Evolutionary conservation across 2,888 invertebrate species (phyloP).

Genomic region (Cephalotes varians): DNA sequence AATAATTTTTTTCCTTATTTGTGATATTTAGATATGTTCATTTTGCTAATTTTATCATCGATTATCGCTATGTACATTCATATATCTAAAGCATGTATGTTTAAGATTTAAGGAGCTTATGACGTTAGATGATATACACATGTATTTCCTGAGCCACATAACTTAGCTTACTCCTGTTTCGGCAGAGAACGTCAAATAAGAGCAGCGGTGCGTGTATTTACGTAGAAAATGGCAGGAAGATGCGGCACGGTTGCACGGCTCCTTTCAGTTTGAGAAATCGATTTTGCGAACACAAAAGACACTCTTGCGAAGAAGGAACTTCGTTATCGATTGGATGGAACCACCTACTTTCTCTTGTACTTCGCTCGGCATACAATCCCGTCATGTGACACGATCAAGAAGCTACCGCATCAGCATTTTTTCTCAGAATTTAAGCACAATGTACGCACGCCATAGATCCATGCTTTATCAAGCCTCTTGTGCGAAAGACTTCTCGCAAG

Average conservation of each 20-base stretch:
- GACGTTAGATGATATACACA: background rate
- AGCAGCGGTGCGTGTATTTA: slow-evolving; percentile 28
- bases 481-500: background rate
- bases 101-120: slow-evolving; percentile 9
- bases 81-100: background rate
- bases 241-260: slow-evolving; percentile 23
- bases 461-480: slow-evolving; percentile 17
- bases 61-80: background rate
- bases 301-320: slow-evolving; percentile 53
- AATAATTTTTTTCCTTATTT: too few relatives aligned
- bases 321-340: slow-evolving; percentile 41
- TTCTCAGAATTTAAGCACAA: slow-evolving; percentile 29
- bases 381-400: slow-evolving; percentile 18
- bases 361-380: slow-evolving; percentile 26
- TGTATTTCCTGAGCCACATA: background rate
- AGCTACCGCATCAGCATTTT: slow-evolving; percentile 32
- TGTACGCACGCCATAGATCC: slow-evolving; percentile 8
- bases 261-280: slow-evolving; percentile 50
- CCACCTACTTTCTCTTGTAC: slow-evolving; percentile 33
- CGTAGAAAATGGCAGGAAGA: slow-evolving; percentile 41
- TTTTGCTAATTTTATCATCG: background rate
- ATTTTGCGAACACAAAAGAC: slow-evolving; percentile 60
- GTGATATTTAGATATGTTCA: background rate
- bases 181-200: background rate
- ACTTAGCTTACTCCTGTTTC: background rate